Conservation (phyloP, 2,113 vertebrate genomes). For the Noctilio leporinus region DNA sequence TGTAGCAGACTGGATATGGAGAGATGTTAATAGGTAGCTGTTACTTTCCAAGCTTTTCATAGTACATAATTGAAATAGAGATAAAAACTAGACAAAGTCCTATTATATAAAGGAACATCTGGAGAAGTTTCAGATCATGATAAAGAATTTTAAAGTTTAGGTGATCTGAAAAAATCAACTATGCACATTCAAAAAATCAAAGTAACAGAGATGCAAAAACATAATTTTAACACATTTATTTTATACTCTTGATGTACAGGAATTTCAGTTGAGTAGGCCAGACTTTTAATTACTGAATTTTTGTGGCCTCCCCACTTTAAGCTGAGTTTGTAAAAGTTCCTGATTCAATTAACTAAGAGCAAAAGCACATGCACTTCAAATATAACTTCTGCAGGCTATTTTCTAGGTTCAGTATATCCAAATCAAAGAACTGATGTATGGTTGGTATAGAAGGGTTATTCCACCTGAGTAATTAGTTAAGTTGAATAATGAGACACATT, state of each 20-base stretch:
- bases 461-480: not conserved
- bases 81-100: not conserved
- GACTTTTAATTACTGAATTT: not conserved
- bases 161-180: not conserved
- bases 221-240: not conserved
- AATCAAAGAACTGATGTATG: not conserved
- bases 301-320: not conserved
- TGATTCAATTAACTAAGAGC: not conserved
- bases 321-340: not conserved
- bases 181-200: not conserved
- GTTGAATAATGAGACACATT: not conserved
- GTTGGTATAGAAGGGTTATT: not conserved
- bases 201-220: not conserved
- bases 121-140: not conserved
- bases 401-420: not conserved
- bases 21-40: not conserved
- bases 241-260: not conserved
- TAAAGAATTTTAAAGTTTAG: not conserved
- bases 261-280: not conserved
- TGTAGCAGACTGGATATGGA: not conserved
- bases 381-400: not conserved
- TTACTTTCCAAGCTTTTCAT: not conserved
- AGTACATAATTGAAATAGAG: not conserved
- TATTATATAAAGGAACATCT: not conserved
- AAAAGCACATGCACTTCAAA: not conserved